Evolutionary conservation across 2,888 invertebrate genomes (phyloP).

Genomic region (Oscheius myriophilus): DNA sequence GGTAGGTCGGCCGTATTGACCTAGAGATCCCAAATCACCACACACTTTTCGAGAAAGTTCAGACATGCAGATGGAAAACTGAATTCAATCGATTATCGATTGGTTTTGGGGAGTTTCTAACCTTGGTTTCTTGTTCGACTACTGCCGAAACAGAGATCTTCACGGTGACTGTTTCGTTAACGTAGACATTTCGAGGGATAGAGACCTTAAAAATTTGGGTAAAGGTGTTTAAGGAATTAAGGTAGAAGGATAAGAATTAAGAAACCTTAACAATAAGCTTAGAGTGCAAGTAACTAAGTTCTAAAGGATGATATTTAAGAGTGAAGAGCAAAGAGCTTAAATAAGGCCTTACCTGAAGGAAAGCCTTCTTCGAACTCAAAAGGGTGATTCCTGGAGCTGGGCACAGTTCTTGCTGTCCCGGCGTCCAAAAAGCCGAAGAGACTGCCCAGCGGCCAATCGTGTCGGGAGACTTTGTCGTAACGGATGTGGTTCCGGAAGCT

Average conservation of each 20-base stretch:
- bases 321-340: no score
- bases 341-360: conserved; percentile 53
- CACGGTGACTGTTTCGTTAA: conserved; percentile 66
- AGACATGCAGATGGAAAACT: conserved; percentile 49
- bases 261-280: no score
- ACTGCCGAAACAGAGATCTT: conserved; percentile 56
- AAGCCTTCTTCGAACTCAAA: conserved; percentile 40
- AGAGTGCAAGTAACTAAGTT: no score
- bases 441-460: conserved; percentile 46
- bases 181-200: conserved; percentile 62
- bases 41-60: conserved; percentile 52
- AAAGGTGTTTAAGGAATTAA: no score
- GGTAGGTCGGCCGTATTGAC: conserved; percentile 44
- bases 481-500: conserved; percentile 35
- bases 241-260: no score
- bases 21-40: conserved; percentile 51
- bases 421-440: conserved; percentile 39
- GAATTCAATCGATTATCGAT: not conserved
- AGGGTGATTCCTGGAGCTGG: conserved; percentile 33
- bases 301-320: no score
- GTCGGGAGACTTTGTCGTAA: conserved; percentile 37
- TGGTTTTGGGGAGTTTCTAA: conserved; percentile 3
- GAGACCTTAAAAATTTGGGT: conserved; percentile 58
- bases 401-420: conserved; percentile 38
- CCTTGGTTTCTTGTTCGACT: conserved; percentile 24